A percentile compares a stretch with the other conserved stretches of the same genome.
These are phyloP conservation scores for Illadopsis cleaveri DNA, from an alignment of 2,113 vertebrate genomes.

Conservation along the genomic window DNA sequence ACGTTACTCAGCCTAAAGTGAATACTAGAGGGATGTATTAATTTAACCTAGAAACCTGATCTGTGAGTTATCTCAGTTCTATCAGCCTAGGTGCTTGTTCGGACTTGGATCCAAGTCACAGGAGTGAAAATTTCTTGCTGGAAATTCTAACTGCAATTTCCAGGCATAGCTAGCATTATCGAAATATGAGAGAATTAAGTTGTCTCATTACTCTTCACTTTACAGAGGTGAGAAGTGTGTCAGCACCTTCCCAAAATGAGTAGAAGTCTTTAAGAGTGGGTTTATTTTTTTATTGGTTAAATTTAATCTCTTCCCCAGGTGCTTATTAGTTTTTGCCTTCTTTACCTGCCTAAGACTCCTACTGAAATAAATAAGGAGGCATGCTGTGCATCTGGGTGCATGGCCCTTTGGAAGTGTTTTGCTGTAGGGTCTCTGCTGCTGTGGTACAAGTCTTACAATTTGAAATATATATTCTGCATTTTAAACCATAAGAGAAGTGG, in stretches of 20 bases:
- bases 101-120: neutral
- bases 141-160: constrained; percentile 25
- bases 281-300: neutral
- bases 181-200: neutral
- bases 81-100: constrained; percentile 29
- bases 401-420: neutral
- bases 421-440: neutral
- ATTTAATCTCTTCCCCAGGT: neutral
- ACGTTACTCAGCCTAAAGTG: constrained; percentile 1
- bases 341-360: neutral
- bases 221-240: constrained; percentile 25
- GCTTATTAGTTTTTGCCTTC: neutral
- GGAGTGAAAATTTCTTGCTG: constrained; percentile 20
- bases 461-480: neutral
- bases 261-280: neutral
- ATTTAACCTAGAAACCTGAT: constrained; percentile 39
- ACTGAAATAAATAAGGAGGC: neutral
- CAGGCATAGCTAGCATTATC: neutral
- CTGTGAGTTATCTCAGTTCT: constrained; percentile 40
- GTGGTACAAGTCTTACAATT: neutral
- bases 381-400: neutral
- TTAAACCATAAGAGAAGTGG: neutral
- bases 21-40: neutral
- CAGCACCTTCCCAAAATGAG: neutral
- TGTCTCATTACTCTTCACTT: neutral